Conservation (phyloP, 2,888 invertebrate genomes). For the Caenorhabditis sp. region DNA sequence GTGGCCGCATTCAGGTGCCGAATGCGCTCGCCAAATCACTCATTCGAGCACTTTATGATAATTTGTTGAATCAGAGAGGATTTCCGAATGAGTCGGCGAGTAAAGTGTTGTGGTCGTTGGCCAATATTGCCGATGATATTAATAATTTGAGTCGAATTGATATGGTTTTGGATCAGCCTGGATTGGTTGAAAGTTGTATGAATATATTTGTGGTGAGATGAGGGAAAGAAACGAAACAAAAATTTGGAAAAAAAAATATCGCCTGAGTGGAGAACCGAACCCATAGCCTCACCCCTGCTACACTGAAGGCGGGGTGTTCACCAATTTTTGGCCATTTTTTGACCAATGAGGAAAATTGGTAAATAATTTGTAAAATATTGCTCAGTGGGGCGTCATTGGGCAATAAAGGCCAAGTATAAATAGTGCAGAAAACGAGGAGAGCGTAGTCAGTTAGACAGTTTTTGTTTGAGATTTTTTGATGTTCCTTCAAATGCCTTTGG, state of each 20-base stretch:
- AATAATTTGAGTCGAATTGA: constrained; percentile 16
- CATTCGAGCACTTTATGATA: constrained; percentile 10
- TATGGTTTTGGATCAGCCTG: neutral
- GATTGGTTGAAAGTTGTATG: neutral
- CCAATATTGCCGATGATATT: constrained; percentile 39
- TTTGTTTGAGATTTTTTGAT: too few relatives aligned
- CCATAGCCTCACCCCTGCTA: too few relatives aligned
- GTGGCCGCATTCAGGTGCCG: constrained; percentile 21
- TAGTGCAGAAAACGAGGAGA: too few relatives aligned
- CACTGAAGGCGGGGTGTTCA: too few relatives aligned
- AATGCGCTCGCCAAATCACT: constrained; percentile 11
- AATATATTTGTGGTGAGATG: neutral
- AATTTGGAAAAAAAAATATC: neutral
- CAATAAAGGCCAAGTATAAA: too few relatives aligned
- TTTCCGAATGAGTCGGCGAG: constrained; percentile 7
- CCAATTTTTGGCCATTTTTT: too few relatives aligned
- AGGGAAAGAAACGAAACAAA: neutral
- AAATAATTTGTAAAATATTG: too few relatives aligned
- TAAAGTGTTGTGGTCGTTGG: constrained; percentile 41
- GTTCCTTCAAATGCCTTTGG: too few relatives aligned
- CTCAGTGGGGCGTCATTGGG: too few relatives aligned
- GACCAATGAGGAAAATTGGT: too few relatives aligned
- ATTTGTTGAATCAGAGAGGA: constrained; percentile 6
- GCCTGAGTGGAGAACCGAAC: too few relatives aligned
- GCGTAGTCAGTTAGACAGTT: too few relatives aligned